Evolutionary conservation across 2,888 invertebrate genomes (phyloP).

Genomic region (Leptinotarsa tumamoca): DNA sequence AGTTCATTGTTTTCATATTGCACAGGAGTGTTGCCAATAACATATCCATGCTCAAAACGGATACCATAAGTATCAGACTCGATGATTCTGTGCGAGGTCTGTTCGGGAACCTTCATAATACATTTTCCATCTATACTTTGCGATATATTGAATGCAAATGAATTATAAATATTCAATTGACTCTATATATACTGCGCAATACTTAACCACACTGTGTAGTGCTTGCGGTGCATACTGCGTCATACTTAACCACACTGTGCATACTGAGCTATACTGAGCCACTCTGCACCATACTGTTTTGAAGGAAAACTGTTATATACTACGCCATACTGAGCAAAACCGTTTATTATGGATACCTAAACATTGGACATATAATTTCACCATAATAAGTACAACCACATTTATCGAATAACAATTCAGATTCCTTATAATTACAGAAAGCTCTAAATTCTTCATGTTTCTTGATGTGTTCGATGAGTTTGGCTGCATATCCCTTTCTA

Average conservation of each 20-base stretch:
- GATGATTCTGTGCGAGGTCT: background rate
- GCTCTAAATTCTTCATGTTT: background rate
- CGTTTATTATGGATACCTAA: background rate
- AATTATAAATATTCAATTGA: constrained; percentile 1
- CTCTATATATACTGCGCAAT: background rate
- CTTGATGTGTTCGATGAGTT: background rate
- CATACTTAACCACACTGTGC: background rate
- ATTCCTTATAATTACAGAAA: background rate
- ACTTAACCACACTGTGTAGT: background rate
- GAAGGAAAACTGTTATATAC: background rate
- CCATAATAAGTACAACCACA: background rate
- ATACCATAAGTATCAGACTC: background rate
- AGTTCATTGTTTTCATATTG: constrained; percentile 3
- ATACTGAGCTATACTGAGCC: background rate
- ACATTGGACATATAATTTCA: background rate
- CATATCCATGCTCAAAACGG: constrained; percentile 14
- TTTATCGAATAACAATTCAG: background rate
- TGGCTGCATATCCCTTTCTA: background rate
- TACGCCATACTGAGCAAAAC: background rate
- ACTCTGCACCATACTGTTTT: background rate
- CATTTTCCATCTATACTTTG: constrained; percentile 2
- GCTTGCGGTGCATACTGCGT: too few species aligned
- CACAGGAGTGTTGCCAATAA: constrained; percentile 1
- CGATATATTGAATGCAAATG: background rate
- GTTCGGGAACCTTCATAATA: background rate